Conservation (phyloP, 2,888 invertebrate species). For the Caenorhabditis sp. region DNA sequence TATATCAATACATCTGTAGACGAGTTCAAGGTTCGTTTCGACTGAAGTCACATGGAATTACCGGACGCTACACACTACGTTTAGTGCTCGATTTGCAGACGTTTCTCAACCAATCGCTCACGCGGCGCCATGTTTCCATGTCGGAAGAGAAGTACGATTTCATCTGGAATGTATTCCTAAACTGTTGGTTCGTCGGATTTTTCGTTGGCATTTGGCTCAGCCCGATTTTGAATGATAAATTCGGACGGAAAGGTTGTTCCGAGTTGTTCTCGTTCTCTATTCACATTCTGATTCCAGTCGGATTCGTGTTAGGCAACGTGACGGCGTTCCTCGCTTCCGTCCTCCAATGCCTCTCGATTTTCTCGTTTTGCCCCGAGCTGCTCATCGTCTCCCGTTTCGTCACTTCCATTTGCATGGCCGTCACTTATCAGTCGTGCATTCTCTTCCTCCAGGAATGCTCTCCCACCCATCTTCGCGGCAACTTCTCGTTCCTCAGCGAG, state of each 20-base stretch:
- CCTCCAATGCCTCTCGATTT: slow-evolving; percentile 60
- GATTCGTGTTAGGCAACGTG: slow-evolving; percentile 65
- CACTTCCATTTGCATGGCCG: slow-evolving; percentile 69
- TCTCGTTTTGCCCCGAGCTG: slow-evolving; percentile 61
- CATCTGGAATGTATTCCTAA: slow-evolving; percentile 72
- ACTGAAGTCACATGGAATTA: slow-evolving; percentile 2
- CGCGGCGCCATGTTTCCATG: slow-evolving; percentile 50
- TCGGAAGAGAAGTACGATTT: slow-evolving; percentile 53
- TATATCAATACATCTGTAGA: slow-evolving; percentile 72
- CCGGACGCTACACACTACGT: not conserved
- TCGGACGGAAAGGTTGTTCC: slow-evolving; percentile 69
- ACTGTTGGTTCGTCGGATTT: slow-evolving; percentile 74
- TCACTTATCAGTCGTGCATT: slow-evolving; percentile 72
- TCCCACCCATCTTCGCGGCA: slow-evolving; percentile 69
- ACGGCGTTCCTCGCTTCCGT: slow-evolving; percentile 60
- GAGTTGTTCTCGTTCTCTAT: not conserved
- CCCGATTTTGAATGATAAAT: slow-evolving; percentile 69
- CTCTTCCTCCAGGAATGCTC: slow-evolving; percentile 72
- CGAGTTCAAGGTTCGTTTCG: slow-evolving; percentile 62
- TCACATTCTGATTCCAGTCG: slow-evolving; percentile 59
- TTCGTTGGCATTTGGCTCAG: slow-evolving; percentile 71
- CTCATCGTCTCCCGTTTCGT: slow-evolving; percentile 65
- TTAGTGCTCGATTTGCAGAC: slow-evolving; percentile 34
- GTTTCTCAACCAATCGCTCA: slow-evolving; percentile 56
- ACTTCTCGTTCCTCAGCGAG: slow-evolving; percentile 68